Evolutionary conservation across 2,888 invertebrate genomes (phyloP), one percentile per base, ranked within the genome.

Genomic region (Drosophila ustulata): DNA sequence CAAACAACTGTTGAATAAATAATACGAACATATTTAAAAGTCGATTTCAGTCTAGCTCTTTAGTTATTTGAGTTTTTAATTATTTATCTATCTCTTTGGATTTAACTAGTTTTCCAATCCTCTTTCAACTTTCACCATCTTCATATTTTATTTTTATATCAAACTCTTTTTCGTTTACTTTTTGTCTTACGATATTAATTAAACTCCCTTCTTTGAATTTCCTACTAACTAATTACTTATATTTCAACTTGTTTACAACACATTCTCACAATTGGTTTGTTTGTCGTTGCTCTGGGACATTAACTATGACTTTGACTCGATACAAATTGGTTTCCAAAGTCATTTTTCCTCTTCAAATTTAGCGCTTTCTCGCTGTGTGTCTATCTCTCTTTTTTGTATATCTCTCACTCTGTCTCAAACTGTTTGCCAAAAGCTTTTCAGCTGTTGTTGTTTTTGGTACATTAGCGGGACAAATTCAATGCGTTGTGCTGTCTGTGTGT

Each of bases 391-490:
- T 4, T 5, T 30, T 11, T 34, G 11, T 30, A 6, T 49, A 11
- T 23, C 8, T 34, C 8, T 28, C 26, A 13, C 8, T 18, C 30
- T 50, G 13, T 50, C 23, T 34, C 32, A 3, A 18, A 25, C 8
- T 45, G 8, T 3, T 3, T 25, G 4, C 4, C 3, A 26, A 26
- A 9, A 13, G 11, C 13, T 11, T 13, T 43, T 8, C 6, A 6
- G 37, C 25, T 56, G 34, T 49, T 55, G 11, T 34, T 34, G 13
- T 62, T 67, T 75, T 55, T 59, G 52, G 50, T 57, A 71, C 78
- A 86, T 78, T 72, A 64, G 70, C 56, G 57, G 18, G 13, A 69
- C 55, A 66, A 79, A 71, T 67, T 61, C 56, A 34, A 57, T 59
- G 39, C 58, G 30, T 23, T 56, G 45, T 13, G 39, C 47, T 45